Base-by-base conservation (phyloP, 2,113 vertebrate genomes). In the Semicossyphus pulcher region DNA sequence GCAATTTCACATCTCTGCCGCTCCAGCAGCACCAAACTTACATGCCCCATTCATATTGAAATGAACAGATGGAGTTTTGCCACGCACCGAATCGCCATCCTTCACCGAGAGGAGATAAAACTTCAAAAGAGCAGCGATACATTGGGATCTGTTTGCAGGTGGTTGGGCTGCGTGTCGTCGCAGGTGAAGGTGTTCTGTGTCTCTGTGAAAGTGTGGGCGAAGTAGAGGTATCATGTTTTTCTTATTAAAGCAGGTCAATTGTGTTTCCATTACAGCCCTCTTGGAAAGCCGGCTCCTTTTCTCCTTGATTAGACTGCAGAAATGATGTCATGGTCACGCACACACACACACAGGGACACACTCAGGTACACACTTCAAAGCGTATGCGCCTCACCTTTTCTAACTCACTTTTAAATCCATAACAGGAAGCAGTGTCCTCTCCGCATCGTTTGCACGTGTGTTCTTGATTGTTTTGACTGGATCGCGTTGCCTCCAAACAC, bases 21-120 rank as follows among this genome's bases (percentile, higher is more conserved):
- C 91, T 88, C 83, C 71, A 63, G 78, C 76, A 57, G 81, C 69
- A 75, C 89, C 84, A 65, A 86, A 90, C 90, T 83, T 87, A 78
- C 85, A 74, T 51, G 42, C 37, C 32, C 75, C 88, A 92, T 94
- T 93, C 88, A 92, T 93, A 93, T 93, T 93, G 80, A 94, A 94
- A 93, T 92, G 90, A 91, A 86, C 86, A 74, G 85, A 86, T 86
- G 84, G 85, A 89, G 83, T 85, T 83, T 85, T 81, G 83, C 88
- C 76, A 70, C 60, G 85, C 79, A 61, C 52, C 52, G 36, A 87
- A 83, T 90, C 62, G 70, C 86, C 88, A 76, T 89, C 84, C 84
- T 75, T 74, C 72, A 20, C 83, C 48, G 76, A 64, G 86, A 74
- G 69, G 79, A 92, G 89, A 92, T 92, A 87, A 89, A 90, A 93